Evolutionary conservation across 53 echinoderm and acorn worm species (phyloP).

Genomic region (Arbacia lixula): DNA sequence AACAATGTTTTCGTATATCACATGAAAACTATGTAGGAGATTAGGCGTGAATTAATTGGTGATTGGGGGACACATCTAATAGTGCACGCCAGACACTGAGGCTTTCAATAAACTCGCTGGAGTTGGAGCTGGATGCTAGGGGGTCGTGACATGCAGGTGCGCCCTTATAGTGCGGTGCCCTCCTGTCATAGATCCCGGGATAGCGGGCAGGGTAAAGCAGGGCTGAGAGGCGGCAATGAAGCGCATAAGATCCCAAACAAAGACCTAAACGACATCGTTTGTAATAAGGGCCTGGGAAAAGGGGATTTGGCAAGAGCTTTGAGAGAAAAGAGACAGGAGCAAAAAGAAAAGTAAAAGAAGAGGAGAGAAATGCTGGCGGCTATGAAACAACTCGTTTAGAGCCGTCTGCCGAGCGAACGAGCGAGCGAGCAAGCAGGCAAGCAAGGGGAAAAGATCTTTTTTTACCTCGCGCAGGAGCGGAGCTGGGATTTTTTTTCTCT

Average conservation of each 20-base stretch:
- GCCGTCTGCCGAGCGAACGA: neutral
- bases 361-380: conserved; percentile 1
- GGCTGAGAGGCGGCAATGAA: neutral
- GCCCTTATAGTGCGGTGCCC: conserved; percentile 20
- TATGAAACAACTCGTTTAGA: conserved; percentile 38
- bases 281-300: conserved; percentile 34
- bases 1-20: too few relatives aligned
- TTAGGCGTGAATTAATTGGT: too few relatives aligned
- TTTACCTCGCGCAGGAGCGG: too few relatives aligned
- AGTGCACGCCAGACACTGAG: too few relatives aligned
- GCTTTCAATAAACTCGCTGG: too few relatives aligned
- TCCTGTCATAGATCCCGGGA: neutral
- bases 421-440: neutral
- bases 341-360: too few relatives aligned
- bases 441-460: neutral
- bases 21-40: too few relatives aligned
- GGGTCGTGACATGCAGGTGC: too few relatives aligned
- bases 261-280: neutral
- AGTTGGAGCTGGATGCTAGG: too few relatives aligned
- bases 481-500: too few relatives aligned
- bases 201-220: neutral
- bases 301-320: conserved; percentile 1
- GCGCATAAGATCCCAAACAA: conserved; percentile 4
- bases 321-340: too few relatives aligned
- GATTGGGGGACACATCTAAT: too few relatives aligned